Evolutionary conservation across 2,797 vertebrate genomes (phyloP).

Genomic region (Hephaestus fuliginosus): DNA sequence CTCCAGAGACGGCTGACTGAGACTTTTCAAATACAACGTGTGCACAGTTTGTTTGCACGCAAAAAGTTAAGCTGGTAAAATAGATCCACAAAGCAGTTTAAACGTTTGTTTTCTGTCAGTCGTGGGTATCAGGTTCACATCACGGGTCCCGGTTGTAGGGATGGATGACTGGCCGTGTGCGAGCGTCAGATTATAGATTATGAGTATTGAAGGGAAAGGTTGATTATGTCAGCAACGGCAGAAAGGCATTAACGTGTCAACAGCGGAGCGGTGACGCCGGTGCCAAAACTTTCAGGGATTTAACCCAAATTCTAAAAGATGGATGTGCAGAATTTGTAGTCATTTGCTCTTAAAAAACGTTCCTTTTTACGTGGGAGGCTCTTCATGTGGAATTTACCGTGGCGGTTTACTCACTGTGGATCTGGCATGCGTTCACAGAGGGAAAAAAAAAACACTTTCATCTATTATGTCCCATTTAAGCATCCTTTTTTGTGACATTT

Average conservation of each 20-base stretch:
- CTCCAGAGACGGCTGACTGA: background rate
- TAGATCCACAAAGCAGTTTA: constrained; percentile 36
- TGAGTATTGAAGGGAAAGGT: constrained; percentile 12
- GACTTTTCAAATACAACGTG: constrained; percentile 2
- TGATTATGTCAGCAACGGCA: constrained; percentile 26
- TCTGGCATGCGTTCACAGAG: constrained; percentile 22
- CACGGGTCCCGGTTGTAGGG: background rate
- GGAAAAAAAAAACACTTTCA: background rate
- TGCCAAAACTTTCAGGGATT: background rate
- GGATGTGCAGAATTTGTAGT: background rate
- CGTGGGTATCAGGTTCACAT: constrained; percentile 25
- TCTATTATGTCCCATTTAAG: background rate
- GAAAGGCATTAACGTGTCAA: constrained; percentile 31
- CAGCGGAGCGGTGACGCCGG: constrained; percentile 7
- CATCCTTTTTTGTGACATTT: background rate
- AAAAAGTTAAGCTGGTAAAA: constrained; percentile 28
- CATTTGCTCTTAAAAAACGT: background rate
- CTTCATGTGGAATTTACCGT: constrained; percentile 15
- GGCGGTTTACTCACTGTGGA: constrained; percentile 1
- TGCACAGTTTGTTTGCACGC: background rate
- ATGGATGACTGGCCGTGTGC: constrained; percentile 24
- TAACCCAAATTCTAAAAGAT: background rate
- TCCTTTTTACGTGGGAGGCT: background rate
- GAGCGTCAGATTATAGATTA: constrained; percentile 58
- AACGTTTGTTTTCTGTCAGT: constrained; percentile 37